Evolutionary conservation across 2,113 vertebrate species (phyloP).

Genomic region (Burhinus oedicnemus): DNA sequence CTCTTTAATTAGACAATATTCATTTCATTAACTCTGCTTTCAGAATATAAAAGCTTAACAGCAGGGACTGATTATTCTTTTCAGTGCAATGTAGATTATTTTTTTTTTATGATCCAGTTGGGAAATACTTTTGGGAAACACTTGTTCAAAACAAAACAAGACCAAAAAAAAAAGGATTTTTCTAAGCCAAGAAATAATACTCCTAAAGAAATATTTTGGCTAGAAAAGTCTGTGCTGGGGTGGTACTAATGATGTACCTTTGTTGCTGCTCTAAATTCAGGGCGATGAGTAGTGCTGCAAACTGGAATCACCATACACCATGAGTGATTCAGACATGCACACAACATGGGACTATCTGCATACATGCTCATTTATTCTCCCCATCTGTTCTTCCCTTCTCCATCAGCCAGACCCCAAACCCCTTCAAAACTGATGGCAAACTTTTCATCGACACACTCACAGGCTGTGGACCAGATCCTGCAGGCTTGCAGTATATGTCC

Average conservation of each 20-base stretch:
- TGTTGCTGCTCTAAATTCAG: not conserved
- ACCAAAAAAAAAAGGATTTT: conserved; percentile 14
- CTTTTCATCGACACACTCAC: not conserved
- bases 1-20: conserved; percentile 55
- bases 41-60: conserved; percentile 29
- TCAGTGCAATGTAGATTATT: conserved; percentile 12
- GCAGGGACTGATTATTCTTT: conserved; percentile 45
- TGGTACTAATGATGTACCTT: conserved; percentile 16
- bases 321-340: not conserved
- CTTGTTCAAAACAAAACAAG: conserved; percentile 75
- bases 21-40: conserved; percentile 52
- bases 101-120: conserved; percentile 38
- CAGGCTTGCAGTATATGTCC: not conserved
- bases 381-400: not conserved
- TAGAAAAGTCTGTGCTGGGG: not conserved
- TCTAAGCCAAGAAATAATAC: conserved; percentile 51
- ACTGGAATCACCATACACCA: not conserved
- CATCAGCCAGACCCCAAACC: not conserved
- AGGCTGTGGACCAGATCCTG: not conserved
- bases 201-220: conserved; percentile 61
- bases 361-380: not conserved
- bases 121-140: conserved; percentile 77
- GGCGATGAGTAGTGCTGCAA: not conserved
- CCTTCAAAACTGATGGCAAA: not conserved
- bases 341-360: not conserved